These are phyloP conservation scores for Mobula hypostoma DNA, from an alignment of 2,113 vertebrate genomes.

Conservation along the genomic window DNA sequence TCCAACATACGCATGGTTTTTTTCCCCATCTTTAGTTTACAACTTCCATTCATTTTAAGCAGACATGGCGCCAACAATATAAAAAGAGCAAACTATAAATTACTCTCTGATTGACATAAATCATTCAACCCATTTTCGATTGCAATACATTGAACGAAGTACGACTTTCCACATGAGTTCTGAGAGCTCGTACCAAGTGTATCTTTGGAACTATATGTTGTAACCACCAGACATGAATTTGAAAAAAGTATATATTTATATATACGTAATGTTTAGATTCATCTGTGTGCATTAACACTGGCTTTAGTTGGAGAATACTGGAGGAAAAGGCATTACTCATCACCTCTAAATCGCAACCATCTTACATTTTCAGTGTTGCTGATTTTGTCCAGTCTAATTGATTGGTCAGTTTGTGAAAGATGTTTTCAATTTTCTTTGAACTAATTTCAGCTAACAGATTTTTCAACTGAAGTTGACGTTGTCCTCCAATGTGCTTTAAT, in stretches of 20 bases:
- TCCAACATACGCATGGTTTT: not conserved
- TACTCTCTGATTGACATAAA: slow-evolving; percentile 1
- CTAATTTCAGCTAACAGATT: slow-evolving; percentile 20
- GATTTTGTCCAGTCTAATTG: not conserved
- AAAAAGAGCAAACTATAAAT: not conserved
- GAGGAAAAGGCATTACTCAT: not conserved
- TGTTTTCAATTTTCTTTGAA: slow-evolving; percentile 19
- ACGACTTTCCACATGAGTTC: not conserved
- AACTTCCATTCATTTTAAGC: not conserved
- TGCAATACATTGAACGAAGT: not conserved
- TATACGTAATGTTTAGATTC: not conserved
- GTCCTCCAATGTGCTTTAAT: not conserved
- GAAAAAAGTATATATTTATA: not conserved
- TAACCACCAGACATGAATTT: not conserved
- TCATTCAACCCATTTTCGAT: slow-evolving; percentile 16
- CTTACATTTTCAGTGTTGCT: not conserved
- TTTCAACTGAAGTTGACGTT: slow-evolving; percentile 22
- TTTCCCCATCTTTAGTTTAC: not conserved
- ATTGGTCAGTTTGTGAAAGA: not conserved
- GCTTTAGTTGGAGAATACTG: not conserved
- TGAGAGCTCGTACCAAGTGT: not conserved
- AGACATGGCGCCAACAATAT: not conserved
- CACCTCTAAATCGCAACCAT: not conserved
- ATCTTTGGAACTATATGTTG: not conserved
- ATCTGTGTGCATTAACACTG: not conserved